Evolutionary conservation across 2,888 invertebrate species (phyloP).

Genomic region (Thecophora atra): DNA sequence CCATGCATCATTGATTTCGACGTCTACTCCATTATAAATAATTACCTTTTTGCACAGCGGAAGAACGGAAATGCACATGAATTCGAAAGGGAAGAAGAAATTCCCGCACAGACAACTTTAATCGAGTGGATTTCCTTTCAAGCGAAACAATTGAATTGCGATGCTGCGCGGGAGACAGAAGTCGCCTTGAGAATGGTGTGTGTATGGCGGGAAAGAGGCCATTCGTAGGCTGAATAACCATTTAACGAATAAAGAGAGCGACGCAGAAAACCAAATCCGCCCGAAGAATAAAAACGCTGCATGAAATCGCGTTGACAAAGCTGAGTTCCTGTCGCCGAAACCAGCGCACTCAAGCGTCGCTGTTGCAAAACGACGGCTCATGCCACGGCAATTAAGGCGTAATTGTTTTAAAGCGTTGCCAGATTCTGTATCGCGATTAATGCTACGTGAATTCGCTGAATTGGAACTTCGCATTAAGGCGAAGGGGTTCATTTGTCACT

Average conservation of each 20-base stretch:
- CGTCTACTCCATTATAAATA: too few relatives aligned
- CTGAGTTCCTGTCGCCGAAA: background rate
- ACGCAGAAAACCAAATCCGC: background rate
- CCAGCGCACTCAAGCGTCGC: background rate
- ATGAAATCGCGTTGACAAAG: background rate
- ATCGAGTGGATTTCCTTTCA: conserved; percentile 47
- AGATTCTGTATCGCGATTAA: too few relatives aligned
- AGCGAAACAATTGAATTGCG: conserved; percentile 59
- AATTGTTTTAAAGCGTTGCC: conserved; percentile 19
- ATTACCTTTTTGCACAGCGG: too few relatives aligned
- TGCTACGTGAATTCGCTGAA: too few relatives aligned
- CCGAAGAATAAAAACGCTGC: background rate
- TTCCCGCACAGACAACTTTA: too few relatives aligned
- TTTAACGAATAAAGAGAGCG: background rate
- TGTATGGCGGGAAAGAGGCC: background rate
- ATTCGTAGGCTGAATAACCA: background rate
- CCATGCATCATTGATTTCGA: too few relatives aligned
- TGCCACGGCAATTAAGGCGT: conserved; percentile 10
- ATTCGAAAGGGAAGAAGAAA: too few relatives aligned
- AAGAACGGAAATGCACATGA: too few relatives aligned
- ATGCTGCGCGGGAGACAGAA: conserved; percentile 41
- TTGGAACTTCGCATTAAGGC: too few relatives aligned
- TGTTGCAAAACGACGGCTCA: background rate
- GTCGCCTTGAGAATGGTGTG: background rate
- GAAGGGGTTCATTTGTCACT: too few relatives aligned